Conservation (phyloP, 1,140 invertebrate species). For the Drosophila repletoides region DNA sequence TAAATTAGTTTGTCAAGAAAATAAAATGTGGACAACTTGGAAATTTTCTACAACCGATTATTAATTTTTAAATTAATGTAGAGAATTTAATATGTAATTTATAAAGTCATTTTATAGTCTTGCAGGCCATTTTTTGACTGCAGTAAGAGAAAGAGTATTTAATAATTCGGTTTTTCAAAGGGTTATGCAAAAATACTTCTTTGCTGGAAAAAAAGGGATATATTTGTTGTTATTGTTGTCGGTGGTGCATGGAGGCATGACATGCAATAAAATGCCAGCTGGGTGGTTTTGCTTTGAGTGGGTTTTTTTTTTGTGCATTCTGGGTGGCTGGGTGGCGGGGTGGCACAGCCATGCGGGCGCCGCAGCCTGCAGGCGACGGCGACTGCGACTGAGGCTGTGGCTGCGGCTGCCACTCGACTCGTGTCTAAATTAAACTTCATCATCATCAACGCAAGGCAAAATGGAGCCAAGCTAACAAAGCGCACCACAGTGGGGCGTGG, state of each 20-base stretch:
- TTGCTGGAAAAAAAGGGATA: not conserved
- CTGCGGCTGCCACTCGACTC: slow-evolving; percentile 57
- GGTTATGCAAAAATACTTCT: not conserved
- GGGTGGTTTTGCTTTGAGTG: not conserved
- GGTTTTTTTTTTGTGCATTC: too few species aligned
- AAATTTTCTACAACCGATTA: too few species aligned
- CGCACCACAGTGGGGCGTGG: slow-evolving; percentile 17
- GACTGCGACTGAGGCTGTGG: not conserved
- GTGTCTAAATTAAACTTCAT: slow-evolving; percentile 80
- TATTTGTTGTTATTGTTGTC: slow-evolving; percentile 2
- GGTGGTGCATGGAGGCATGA: slow-evolving; percentile 36
- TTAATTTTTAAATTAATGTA: too few species aligned
- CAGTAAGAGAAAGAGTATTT: not conserved
- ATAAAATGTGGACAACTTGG: not conserved
- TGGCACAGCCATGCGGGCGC: slow-evolving; percentile 17
- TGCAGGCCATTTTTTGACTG: too few species aligned
- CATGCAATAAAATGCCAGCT: slow-evolving; percentile 56
- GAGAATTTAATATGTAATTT: too few species aligned
- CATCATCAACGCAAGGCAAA: slow-evolving; percentile 51
- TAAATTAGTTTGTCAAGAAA: too few species aligned
- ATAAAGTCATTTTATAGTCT: too few species aligned
- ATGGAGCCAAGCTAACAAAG: slow-evolving; percentile 51
- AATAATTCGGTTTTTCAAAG: not conserved
- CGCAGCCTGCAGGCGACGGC: slow-evolving; percentile 11
- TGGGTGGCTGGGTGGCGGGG: not conserved